Evolutionary conservation across 2,797 vertebrate species (phyloP).

Genomic region (Danio tinwini): DNA sequence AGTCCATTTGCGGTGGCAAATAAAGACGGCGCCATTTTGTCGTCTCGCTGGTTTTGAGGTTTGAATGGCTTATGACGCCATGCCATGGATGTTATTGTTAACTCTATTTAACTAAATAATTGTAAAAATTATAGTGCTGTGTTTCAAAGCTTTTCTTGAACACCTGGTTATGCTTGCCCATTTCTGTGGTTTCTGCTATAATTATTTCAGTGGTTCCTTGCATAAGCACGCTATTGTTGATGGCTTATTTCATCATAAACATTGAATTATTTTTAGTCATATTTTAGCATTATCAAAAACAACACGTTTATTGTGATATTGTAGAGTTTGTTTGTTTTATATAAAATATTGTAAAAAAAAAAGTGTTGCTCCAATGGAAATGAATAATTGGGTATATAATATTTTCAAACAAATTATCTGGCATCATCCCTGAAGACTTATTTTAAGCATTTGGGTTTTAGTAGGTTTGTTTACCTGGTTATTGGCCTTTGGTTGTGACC

Average conservation of each 20-base stretch:
- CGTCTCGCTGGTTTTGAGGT: constrained; percentile 25
- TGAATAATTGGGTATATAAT: neutral
- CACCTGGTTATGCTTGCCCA: neutral
- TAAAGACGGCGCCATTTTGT: constrained; percentile 49
- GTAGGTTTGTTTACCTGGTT: neutral
- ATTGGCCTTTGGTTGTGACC: neutral
- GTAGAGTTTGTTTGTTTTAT: neutral
- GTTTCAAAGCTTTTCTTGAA: neutral
- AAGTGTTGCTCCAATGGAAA: neutral
- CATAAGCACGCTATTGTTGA: neutral
- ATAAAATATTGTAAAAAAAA: neutral
- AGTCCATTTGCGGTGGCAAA: constrained; percentile 10
- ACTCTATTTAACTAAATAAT: neutral
- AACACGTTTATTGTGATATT: neutral
- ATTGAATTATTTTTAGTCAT: neutral
- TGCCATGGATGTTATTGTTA: constrained; percentile 5
- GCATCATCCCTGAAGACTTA: neutral
- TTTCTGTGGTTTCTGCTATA: neutral
- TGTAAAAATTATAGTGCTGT: neutral
- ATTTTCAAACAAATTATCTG: neutral
- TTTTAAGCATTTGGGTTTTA: neutral
- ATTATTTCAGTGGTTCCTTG: constrained; percentile 1
- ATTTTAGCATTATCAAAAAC: neutral
- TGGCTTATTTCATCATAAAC: constrained; percentile 3
- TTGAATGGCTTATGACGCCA: constrained; percentile 51